Evolutionary conservation across 2,113 vertebrate genomes (phyloP).

Genomic region (Ceyx margarethae): DNA sequence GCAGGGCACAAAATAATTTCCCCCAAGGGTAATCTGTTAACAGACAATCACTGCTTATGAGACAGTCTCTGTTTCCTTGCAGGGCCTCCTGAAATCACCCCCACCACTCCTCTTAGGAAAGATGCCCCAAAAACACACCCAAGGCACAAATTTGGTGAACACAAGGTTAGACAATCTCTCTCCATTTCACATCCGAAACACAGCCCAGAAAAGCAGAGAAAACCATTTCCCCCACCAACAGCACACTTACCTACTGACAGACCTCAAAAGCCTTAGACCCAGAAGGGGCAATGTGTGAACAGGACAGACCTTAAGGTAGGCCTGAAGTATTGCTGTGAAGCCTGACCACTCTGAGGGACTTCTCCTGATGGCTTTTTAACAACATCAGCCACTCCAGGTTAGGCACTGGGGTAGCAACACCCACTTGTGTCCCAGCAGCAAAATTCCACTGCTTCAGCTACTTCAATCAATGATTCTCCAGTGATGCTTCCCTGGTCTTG

Average conservation of each 20-base stretch:
- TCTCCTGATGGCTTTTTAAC: background rate
- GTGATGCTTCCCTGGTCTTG: background rate
- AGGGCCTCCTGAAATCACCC: background rate
- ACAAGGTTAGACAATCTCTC: background rate
- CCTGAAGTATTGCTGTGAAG: background rate
- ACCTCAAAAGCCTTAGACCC: slow-evolving; percentile 2
- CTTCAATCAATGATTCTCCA: background rate
- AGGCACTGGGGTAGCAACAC: background rate
- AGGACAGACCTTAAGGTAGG: background rate
- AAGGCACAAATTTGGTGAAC: background rate
- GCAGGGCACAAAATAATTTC: background rate
- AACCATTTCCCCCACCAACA: background rate
- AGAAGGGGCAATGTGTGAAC: background rate
- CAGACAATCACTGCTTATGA: rapidly evolving
- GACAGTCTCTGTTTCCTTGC: background rate
- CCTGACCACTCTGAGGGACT: background rate
- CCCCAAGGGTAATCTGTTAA: background rate
- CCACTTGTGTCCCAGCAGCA: background rate
- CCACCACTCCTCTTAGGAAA: background rate
- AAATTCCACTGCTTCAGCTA: background rate
- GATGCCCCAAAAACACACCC: background rate
- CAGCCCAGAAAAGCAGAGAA: slow-evolving; percentile 6
- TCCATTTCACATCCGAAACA: background rate
- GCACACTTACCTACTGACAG: background rate
- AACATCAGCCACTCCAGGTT: background rate